These are phyloP conservation scores for Lasioglossum lativentre DNA, from an alignment of 2,888 invertebrate species.

Conservation along the genomic window DNA sequence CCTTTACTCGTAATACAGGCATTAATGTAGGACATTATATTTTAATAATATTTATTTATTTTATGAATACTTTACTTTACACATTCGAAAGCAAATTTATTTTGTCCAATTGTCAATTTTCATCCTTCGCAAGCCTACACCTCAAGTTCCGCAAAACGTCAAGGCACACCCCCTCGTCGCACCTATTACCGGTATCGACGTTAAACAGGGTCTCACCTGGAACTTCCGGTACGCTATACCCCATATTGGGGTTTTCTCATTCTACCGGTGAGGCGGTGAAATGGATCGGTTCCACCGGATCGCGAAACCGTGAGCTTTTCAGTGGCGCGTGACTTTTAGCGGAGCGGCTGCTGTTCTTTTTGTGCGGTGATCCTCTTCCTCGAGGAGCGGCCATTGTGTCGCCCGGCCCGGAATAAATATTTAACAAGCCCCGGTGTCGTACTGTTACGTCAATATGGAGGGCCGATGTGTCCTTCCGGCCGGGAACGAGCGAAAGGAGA, in stretches of 20 bases:
- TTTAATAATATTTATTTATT: neutral
- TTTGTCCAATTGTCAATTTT: neutral
- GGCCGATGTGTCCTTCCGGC: conserved; percentile 72
- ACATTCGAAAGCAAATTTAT: no score
- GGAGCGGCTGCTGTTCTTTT: conserved; percentile 65
- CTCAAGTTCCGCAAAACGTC: neutral
- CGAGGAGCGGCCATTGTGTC: conserved; percentile 57
- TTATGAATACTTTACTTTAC: neutral
- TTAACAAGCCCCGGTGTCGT: conserved; percentile 67
- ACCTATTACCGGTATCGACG: conserved; percentile 36
- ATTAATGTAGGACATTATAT: no score
- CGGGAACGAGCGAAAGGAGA: conserved; percentile 25
- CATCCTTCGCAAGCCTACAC: neutral
- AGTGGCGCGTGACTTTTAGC: conserved; percentile 68
- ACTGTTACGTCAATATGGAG: conserved; percentile 74
- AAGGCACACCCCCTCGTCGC: conserved; percentile 18
- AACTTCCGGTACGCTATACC: conserved; percentile 41
- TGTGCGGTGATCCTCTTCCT: conserved; percentile 44
- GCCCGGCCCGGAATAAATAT: conserved; percentile 74
- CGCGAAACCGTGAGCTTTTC: conserved; percentile 31
- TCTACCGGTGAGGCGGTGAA: conserved; percentile 11
- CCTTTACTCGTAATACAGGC: no score
- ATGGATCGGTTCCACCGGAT: conserved; percentile 10
- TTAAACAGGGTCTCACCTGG: conserved; percentile 44
- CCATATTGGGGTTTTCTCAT: neutral